A percentile compares a stretch with the other conserved stretches of the same genome.
Conservation (phyloP, 2,888 invertebrate species). For the Linyphia triangularis region DNA sequence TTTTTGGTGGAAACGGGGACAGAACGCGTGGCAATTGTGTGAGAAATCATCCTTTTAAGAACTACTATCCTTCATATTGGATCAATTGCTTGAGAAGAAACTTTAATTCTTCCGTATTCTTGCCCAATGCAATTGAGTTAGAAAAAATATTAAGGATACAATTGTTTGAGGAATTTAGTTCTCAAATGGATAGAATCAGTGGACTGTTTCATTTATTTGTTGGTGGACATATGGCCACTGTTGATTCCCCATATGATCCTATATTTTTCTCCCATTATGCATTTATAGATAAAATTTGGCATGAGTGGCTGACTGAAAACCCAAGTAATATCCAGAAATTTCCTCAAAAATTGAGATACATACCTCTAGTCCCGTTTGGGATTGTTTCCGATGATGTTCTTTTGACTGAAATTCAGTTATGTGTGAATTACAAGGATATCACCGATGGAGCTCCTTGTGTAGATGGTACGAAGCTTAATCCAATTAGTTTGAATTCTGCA, state of each 20-base stretch:
- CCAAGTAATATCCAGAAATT: slow-evolving; percentile 77
- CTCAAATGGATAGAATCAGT: slow-evolving; percentile 78
- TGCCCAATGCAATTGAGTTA: slow-evolving; percentile 79
- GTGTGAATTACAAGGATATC: slow-evolving; percentile 78
- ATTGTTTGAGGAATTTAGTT: slow-evolving; percentile 78
- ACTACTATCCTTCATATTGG: slow-evolving; percentile 78
- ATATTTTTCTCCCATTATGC: slow-evolving; percentile 79
- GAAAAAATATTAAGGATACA: slow-evolving; percentile 78
- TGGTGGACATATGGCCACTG: slow-evolving; percentile 79
- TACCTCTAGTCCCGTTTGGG: slow-evolving; percentile 79
- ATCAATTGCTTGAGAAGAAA: slow-evolving; percentile 78
- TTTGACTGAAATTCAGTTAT: slow-evolving; percentile 78
- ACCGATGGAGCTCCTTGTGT: slow-evolving; percentile 76
- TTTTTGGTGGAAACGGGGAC: slow-evolving; percentile 79
- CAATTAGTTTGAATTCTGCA: slow-evolving; percentile 77
- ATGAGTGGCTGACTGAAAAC: slow-evolving; percentile 78
- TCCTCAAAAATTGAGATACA: slow-evolving; percentile 77
- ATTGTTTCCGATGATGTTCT: slow-evolving; percentile 79
- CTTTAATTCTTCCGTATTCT: slow-evolving; percentile 78
- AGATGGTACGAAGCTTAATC: slow-evolving; percentile 31
- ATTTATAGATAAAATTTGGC: slow-evolving; percentile 79
- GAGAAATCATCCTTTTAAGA: slow-evolving; percentile 79
- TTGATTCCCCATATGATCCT: slow-evolving; percentile 79
- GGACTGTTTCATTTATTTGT: slow-evolving; percentile 78
- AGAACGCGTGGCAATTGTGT: slow-evolving; percentile 77